A percentile compares a stretch with the other conserved stretches of the same genome.
These are phyloP conservation scores for Aphis gossypii DNA, from an alignment of 1,140 invertebrate species.

Conservation along the genomic window DNA sequence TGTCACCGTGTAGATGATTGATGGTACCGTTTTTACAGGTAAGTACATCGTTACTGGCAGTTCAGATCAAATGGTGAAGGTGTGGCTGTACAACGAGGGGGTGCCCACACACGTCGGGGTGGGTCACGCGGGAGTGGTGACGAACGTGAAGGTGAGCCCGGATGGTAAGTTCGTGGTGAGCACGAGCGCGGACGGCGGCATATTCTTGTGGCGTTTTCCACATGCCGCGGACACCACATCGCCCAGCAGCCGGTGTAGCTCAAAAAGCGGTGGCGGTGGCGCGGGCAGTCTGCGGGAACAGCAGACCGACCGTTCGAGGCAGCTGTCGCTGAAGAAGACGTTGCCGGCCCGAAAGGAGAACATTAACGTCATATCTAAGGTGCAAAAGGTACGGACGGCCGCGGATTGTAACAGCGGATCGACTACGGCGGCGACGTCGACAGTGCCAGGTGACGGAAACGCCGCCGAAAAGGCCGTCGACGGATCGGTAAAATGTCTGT, in stretches of 20 bases:
- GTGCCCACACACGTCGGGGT: slow-evolving; percentile 76
- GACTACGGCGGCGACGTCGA: neutral
- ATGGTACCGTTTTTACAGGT: slow-evolving; percentile 66
- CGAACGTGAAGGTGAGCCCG: slow-evolving; percentile 77
- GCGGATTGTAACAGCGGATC: neutral
- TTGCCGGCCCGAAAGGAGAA: slow-evolving; percentile 49
- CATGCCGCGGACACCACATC: slow-evolving; percentile 59
- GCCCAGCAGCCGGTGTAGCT: slow-evolving; percentile 64
- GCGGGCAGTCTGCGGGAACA: slow-evolving; percentile 67
- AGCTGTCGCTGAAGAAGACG: slow-evolving; percentile 57
- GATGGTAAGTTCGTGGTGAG: slow-evolving; percentile 76
- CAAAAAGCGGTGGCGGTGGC: slow-evolving; percentile 63
- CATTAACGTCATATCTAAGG: slow-evolving; percentile 41
- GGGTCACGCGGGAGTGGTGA: slow-evolving; percentile 82
- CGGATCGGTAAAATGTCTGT: slow-evolving; percentile 32
- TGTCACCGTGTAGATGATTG: neutral
- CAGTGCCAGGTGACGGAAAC: neutral
- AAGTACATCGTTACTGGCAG: slow-evolving; percentile 82
- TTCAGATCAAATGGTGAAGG: slow-evolving; percentile 86
- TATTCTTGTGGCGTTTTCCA: slow-evolving; percentile 84
- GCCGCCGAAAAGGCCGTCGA: neutral
- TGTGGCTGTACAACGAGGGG: slow-evolving; percentile 82
- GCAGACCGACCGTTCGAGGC: slow-evolving; percentile 62
- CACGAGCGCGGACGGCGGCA: slow-evolving; percentile 80
- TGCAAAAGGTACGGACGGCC: neutral